phyloP scores from a whole-genome alignment of 2,113 vertebrate genomes.

The Fregata magnificens region DNA sequence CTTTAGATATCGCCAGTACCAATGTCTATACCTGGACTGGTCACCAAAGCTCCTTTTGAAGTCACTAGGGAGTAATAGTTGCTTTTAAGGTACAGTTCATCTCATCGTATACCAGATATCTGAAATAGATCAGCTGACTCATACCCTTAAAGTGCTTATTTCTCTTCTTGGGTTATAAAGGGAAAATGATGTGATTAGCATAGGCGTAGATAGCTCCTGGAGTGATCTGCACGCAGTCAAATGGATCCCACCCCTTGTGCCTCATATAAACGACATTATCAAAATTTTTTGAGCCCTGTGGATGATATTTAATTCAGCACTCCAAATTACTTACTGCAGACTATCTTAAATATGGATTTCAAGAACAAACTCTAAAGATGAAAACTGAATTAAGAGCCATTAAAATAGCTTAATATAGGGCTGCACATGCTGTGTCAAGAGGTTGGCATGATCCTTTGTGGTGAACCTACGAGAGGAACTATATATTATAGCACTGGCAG shows the following conservation, averaged over 20 bases:
- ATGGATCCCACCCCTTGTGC: neutral
- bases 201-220: neutral
- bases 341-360: neutral
- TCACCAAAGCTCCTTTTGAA: neutral
- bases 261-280: neutral
- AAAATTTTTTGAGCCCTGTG: neutral
- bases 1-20: neutral
- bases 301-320: neutral
- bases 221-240: neutral
- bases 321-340: neutral
- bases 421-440: neutral
- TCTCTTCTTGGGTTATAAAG: neutral
- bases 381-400: neutral
- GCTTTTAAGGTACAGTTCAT: neutral
- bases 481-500: neutral
- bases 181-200: neutral
- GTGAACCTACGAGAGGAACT: neutral
- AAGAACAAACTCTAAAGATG: neutral
- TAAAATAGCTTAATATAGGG: neutral
- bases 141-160: neutral
- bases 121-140: neutral
- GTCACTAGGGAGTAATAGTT: neutral
- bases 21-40: neutral
- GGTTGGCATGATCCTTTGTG: neutral
- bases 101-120: neutral